A percentile compares a stretch with the other conserved stretches of the same genome.
These are phyloP conservation scores for Drosophila lini DNA, from an alignment of 1,140 invertebrate species.

Conservation along the genomic window DNA sequence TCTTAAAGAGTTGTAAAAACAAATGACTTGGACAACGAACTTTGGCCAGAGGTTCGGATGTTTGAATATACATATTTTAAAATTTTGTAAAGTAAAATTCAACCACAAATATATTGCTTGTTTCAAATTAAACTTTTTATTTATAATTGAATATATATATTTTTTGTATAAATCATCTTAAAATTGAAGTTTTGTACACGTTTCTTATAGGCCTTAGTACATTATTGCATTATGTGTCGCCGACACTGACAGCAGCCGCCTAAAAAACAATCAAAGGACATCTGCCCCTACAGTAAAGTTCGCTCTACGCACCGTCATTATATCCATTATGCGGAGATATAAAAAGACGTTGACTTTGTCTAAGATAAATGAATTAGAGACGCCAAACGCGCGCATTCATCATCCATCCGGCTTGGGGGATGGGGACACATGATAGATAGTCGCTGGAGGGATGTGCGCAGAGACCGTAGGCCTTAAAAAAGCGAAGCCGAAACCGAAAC, in stretches of 20 bases:
- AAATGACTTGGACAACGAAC: slow-evolving; percentile 41
- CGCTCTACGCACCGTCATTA: slow-evolving; percentile 52
- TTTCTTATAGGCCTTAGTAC: not conserved
- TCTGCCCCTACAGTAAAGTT: slow-evolving; percentile 56
- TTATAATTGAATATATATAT: too few species aligned
- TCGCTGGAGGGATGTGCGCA: slow-evolving; percentile 32
- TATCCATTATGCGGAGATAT: slow-evolving; percentile 55
- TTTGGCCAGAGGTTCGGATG: not conserved
- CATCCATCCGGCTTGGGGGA: slow-evolving; percentile 48
- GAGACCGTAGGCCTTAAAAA: slow-evolving; percentile 47
- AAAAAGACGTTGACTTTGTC: slow-evolving; percentile 68
- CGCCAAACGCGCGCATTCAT: slow-evolving; percentile 79
- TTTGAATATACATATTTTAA: too few species aligned
- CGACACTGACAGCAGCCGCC: slow-evolving; percentile 40
- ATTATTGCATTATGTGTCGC: slow-evolving; percentile 11
- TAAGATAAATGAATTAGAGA: slow-evolving; percentile 81
- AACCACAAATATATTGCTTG: too few species aligned
- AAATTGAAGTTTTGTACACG: too few species aligned
- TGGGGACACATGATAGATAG: slow-evolving; percentile 67
- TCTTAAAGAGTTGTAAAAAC: slow-evolving; percentile 29
- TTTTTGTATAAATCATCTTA: too few species aligned
- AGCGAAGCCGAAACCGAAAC: slow-evolving; percentile 26
- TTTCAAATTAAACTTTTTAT: too few species aligned
- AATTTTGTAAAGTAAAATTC: too few species aligned
- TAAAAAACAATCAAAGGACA: slow-evolving; percentile 64